Evolutionary conservation across 2,888 invertebrate genomes (phyloP), one percentile per base, ranked within the genome.

Genomic region (Drosophila pseudotakahashii): DNA sequence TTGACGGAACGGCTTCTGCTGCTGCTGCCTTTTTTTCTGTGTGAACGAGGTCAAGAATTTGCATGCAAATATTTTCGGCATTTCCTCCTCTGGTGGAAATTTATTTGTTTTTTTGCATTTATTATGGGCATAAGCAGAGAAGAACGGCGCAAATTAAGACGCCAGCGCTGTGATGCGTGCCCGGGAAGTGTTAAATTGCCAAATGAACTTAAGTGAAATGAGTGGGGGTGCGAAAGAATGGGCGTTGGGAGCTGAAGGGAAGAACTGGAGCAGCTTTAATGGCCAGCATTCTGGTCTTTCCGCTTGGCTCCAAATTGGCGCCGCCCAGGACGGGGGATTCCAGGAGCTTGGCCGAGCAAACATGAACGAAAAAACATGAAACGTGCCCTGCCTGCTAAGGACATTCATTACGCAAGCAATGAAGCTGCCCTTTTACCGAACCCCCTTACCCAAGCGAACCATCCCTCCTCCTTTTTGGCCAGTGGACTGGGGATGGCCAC

Each of bases 401-500:
- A 77, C 81, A 83, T 86, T 86, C 81, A 86, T 85, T 88, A 88
- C 88, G 75, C 82, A 79, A 82, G 75, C 80, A 77, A 80, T 68
- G 74, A 74, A 58, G 60, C 71, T 66, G 72, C 60, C 74, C 52
- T 19, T 23, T 14, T 19, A 26, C 41, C 7, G 37, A 14, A 41
- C 41, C 60, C 48, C 62, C 14, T 7, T 2, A 19, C 11, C 19
- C 26, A 19, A 19, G 2, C 19, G 1, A 2, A 19, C 34, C 7
- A 13, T 4, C 10, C n/a, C 41, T 10, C 16, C 10, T 26, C 14
- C 26, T 26, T 36, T 26, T 30, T 14, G 2, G 13, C 14, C 5
- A 13, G 16, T 10, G 11, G 10, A n/a, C 2, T 11, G 30, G 63
- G 64, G 63, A 36, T 7, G 16, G 30, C 36, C 75, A 68, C 72